phyloP scores from a whole-genome alignment of 2,888 invertebrate genomes.

The Acanthococcus lagerstroemiae region DNA sequence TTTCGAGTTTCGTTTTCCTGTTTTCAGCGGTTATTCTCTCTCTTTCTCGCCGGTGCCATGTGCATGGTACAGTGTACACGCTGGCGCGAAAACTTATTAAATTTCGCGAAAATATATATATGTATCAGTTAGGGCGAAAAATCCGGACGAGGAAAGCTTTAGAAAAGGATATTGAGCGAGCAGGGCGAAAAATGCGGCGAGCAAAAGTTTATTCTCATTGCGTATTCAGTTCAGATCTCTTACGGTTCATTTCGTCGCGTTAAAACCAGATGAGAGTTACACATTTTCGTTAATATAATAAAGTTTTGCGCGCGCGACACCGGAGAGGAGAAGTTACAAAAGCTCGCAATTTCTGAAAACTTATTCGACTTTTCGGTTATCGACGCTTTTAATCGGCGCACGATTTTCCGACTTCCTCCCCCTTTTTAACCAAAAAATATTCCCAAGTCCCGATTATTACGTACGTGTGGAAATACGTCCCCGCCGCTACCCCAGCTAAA shows the following conservation, averaged over 20 bases:
- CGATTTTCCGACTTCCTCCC: slow-evolving; percentile 18
- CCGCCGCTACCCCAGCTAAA: no score
- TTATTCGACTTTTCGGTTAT: slow-evolving; percentile 28
- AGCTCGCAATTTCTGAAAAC: slow-evolving; percentile 22
- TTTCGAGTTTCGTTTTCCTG: no score
- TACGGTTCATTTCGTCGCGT: slow-evolving; percentile 31
- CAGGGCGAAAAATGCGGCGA: no score
- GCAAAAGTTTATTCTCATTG: slow-evolving; percentile 25
- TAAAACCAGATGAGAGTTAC: slow-evolving; percentile 28
- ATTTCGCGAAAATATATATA: no score
- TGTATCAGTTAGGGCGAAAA: no score
- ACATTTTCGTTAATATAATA: slow-evolving; percentile 28
- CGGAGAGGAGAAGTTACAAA: slow-evolving; percentile 6
- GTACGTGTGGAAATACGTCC: slow-evolving; percentile 17
- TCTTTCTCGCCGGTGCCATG: no score
- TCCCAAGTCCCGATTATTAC: slow-evolving; percentile 11
- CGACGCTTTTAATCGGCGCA: slow-evolving; percentile 15
- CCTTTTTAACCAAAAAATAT: slow-evolving; percentile 17
- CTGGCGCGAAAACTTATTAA: no score
- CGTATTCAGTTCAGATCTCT: slow-evolving; percentile 28
- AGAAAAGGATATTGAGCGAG: no score
- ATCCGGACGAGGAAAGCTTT: no score
- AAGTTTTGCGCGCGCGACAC: slow-evolving; percentile 1
- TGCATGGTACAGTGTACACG: no score
- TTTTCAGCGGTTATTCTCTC: no score